Percentiles rank a stretch among this genome's conserved stretches.
phyloP scores from a whole-genome alignment of 1,140 invertebrate species.

The Saccostrea echinata region DNA sequence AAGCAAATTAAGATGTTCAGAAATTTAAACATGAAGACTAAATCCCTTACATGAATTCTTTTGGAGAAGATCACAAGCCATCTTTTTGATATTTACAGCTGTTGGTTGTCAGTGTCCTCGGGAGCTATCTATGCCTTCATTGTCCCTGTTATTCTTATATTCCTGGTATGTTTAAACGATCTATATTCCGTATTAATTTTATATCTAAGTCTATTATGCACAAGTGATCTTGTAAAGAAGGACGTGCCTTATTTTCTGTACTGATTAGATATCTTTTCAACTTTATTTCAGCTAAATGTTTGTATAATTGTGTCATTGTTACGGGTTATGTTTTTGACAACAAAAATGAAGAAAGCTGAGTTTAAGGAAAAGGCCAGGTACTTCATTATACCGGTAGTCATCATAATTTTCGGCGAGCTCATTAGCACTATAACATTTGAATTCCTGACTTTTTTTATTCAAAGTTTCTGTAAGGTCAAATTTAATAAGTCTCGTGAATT shows the following conservation, averaged over 20 bases:
- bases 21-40: too few relatives aligned
- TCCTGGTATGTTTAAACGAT: neutral
- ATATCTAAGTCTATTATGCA: neutral
- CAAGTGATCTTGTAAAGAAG: neutral
- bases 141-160: neutral
- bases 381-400: too few relatives aligned
- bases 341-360: constrained; percentile 14
- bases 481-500: too few relatives aligned
- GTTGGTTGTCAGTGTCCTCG: neutral
- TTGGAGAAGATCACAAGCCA: neutral
- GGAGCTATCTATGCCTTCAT: constrained; percentile 15
- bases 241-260: too few relatives aligned
- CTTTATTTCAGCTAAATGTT: neutral
- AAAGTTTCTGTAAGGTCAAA: too few relatives aligned
- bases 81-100: neutral
- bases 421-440: too few relatives aligned
- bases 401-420: too few relatives aligned
- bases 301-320: constrained; percentile 4
- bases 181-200: neutral
- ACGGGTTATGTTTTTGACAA: constrained; percentile 19
- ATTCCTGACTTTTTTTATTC: too few relatives aligned
- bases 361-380: constrained; percentile 18
- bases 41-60: neutral
- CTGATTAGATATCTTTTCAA: too few relatives aligned
- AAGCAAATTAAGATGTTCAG: too few relatives aligned